These are phyloP conservation scores for Hormiphora californensis DNA, from an alignment of 37 sponge, comb jelly and placozoan genomes.

Conservation along the genomic window DNA sequence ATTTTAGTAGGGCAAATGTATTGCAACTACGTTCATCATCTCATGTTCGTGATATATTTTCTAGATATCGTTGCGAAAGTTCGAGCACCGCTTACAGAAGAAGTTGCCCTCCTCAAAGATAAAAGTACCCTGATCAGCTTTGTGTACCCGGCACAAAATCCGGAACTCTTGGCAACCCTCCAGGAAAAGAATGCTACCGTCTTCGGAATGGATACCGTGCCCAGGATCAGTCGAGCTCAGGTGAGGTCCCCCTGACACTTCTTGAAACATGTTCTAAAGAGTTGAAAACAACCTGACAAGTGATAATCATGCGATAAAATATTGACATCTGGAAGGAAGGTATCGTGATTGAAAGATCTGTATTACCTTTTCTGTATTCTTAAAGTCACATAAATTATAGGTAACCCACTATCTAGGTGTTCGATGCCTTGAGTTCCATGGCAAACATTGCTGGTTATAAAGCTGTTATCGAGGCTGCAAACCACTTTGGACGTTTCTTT, in stretches of 20 bases:
- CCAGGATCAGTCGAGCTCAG: slow-evolving; percentile 82
- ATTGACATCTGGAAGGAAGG: too few species aligned
- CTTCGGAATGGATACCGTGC: slow-evolving; percentile 84
- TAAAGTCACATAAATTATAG: too few species aligned
- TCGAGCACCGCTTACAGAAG: slow-evolving; percentile 51
- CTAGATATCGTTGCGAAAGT: not conserved
- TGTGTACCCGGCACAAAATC: slow-evolving; percentile 78
- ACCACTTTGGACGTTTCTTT: slow-evolving; percentile 87
- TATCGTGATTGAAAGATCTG: too few species aligned
- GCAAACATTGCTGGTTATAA: slow-evolving; percentile 95
- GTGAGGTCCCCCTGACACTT: not conserved
- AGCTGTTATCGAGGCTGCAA: slow-evolving; percentile 84
- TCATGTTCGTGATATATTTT: too few species aligned
- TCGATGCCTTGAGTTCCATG: slow-evolving; percentile 95
- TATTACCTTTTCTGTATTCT: too few species aligned
- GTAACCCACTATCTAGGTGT: slow-evolving; percentile 28
- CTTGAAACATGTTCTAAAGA: too few species aligned
- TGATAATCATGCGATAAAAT: too few species aligned
- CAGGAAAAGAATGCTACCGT: slow-evolving; percentile 59
- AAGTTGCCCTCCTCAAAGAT: slow-evolving; percentile 60
- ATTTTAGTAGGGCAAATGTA: too few species aligned
- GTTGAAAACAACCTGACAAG: too few species aligned
- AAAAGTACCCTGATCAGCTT: slow-evolving; percentile 72
- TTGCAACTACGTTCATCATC: too few species aligned
- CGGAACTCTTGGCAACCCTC: slow-evolving; percentile 66